Evolutionary conservation across 1,140 invertebrate genomes (phyloP).

Genomic region (Drosophila paulistorum): DNA sequence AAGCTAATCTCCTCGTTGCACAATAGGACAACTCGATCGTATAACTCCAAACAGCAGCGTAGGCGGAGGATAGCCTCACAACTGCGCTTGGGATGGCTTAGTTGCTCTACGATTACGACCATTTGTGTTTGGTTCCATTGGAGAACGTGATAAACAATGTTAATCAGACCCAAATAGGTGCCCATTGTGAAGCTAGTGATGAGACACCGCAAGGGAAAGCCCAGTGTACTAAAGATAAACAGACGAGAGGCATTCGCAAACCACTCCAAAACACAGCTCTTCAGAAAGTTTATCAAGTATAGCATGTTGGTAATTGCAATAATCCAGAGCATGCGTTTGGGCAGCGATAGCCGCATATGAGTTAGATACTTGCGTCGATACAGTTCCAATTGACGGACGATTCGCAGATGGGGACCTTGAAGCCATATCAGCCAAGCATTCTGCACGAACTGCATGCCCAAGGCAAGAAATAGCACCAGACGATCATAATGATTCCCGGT

Average conservation of each 20-base stretch:
- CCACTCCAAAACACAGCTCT: constrained; percentile 35
- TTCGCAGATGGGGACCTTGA: constrained; percentile 51
- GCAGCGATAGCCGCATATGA: constrained; percentile 12
- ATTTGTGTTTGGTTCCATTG: constrained; percentile 47
- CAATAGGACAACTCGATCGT: constrained; percentile 60
- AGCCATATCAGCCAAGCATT: constrained; percentile 63
- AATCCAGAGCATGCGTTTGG: constrained; percentile 42
- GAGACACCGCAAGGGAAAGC: constrained; percentile 61
- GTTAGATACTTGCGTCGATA: constrained; percentile 47
- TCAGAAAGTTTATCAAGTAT: constrained; percentile 49
- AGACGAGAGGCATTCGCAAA: constrained; percentile 20
- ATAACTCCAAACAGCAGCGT: constrained; percentile 52
- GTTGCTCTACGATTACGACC: constrained; percentile 18
- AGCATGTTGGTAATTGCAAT: constrained; percentile 41
- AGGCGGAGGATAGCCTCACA: constrained; percentile 26
- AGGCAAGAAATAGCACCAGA: constrained; percentile 50
- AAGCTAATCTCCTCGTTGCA: constrained; percentile 65
- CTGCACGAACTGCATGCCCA: constrained; percentile 58
- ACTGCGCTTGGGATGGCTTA: constrained; percentile 37
- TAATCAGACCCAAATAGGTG: constrained; percentile 58
- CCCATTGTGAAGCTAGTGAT: constrained; percentile 62
- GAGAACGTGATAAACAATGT: constrained; percentile 48
- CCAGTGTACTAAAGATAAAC: constrained; percentile 52
- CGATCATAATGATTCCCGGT: constrained; percentile 67
- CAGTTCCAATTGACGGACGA: constrained; percentile 51